phyloP scores from a whole-genome alignment of 2,797 vertebrate species.

The Schizothorax lantsangensis region DNA sequence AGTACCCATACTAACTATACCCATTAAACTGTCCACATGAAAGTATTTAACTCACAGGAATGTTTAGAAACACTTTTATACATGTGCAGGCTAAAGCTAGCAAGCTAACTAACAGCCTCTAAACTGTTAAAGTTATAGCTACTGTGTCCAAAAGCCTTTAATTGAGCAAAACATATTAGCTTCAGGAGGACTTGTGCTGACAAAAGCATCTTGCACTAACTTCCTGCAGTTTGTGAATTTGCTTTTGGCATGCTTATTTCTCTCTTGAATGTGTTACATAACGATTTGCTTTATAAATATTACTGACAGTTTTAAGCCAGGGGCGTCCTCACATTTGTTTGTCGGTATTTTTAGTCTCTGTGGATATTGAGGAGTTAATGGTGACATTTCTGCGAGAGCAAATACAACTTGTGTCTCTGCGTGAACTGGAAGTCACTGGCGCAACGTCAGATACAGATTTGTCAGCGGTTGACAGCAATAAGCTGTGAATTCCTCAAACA shows the following conservation, averaged over 20 bases:
- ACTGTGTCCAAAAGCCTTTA: neutral
- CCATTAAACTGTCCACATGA: neutral
- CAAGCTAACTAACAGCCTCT: neutral
- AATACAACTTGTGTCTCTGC: neutral
- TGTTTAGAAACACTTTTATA: neutral
- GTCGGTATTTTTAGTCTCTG: constrained; percentile 5
- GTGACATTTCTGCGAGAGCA: constrained; percentile 8
- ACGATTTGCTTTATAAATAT: neutral
- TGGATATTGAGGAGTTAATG: neutral
- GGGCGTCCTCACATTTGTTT: neutral
- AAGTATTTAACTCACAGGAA: neutral
- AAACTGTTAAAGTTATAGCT: neutral
- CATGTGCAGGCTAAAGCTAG: neutral
- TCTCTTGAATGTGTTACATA: neutral
- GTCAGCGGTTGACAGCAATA: neutral
- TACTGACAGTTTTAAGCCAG: neutral
- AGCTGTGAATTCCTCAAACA: neutral
- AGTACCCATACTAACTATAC: neutral
- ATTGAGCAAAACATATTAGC: neutral
- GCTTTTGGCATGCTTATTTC: neutral
- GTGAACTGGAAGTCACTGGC: constrained; percentile 8
- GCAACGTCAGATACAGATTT: neutral
- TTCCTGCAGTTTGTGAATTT: neutral
- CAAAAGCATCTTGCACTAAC: neutral
- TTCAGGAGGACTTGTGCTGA: neutral